Evolutionary conservation across 2,888 invertebrate genomes (phyloP).

Genomic region (Hypomecis punctinalis): DNA sequence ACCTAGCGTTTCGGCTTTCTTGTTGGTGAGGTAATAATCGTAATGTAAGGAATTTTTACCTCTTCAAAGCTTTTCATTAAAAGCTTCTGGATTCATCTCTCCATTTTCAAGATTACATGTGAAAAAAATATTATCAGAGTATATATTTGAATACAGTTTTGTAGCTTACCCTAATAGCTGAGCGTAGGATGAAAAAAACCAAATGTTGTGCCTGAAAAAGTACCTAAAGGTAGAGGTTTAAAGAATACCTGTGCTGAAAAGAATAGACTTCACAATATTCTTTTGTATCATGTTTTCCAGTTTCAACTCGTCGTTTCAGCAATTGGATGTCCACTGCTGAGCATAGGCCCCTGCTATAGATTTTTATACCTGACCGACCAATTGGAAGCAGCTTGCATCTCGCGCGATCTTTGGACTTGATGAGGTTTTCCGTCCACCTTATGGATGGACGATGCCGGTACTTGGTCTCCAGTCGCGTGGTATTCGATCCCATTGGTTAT

Average conservation of each 20-base stretch:
- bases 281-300: no score
- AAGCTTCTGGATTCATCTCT: slow-evolving; percentile 22
- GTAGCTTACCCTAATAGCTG: slow-evolving; percentile 16
- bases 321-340: no score
- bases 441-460: no score
- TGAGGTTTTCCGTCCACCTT: no score
- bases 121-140: slow-evolving; percentile 30
- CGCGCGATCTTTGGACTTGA: no score
- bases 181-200: slow-evolving; percentile 1
- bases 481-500: no score
- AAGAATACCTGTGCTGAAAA: not conserved
- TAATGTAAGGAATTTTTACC: slow-evolving; percentile 16
- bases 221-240: no score
- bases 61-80: slow-evolving; percentile 20
- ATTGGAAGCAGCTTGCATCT: no score
- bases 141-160: slow-evolving; percentile 20
- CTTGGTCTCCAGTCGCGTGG: no score
- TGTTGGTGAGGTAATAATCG: slow-evolving; percentile 4
- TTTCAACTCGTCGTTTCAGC: no score
- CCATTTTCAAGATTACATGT: slow-evolving; percentile 36
- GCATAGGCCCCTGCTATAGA: no score
- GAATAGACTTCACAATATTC: not conserved
- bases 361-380: no score
- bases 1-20: not conserved
- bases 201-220: not conserved